Conservation (phyloP, 2,797 vertebrate genomes). For the Pelodytes ibericus region DNA sequence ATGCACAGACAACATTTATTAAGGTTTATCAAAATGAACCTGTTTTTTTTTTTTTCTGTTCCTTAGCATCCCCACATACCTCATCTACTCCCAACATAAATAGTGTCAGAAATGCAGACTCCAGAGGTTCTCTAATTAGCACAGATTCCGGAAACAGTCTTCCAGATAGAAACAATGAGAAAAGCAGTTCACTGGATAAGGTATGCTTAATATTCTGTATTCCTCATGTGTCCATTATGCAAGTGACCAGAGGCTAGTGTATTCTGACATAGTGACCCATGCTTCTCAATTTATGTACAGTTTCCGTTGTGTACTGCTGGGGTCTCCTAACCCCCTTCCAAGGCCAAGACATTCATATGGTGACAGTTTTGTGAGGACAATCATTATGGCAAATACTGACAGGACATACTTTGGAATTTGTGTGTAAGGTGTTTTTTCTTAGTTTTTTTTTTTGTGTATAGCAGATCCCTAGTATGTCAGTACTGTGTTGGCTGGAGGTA, state of each 20-base stretch:
- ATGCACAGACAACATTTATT: no score
- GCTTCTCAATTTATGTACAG: not conserved
- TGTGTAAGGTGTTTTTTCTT: no score
- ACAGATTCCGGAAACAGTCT: conserved; percentile 94
- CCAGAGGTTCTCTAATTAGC: conserved; percentile 91
- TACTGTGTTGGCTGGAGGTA: no score
- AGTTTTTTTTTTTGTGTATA: no score
- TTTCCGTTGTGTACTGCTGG: no score
- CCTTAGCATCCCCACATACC: conserved; percentile 85
- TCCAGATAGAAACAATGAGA: conserved; percentile 87
- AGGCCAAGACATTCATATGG: no score
- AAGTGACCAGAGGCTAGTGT: not conserved
- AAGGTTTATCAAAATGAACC: no score
- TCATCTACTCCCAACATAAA: conserved; percentile 87
- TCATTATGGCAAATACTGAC: no score
- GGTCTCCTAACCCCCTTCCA: not conserved
- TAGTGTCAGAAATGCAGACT: conserved; percentile 87
- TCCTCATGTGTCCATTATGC: not conserved
- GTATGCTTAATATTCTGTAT: conserved; percentile 65
- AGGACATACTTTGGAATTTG: no score
- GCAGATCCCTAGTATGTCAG: no score
- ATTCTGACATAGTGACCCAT: not conserved
- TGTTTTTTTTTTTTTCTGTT: not conserved
- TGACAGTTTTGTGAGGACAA: no score
- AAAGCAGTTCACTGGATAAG: conserved; percentile 92